Conservation (phyloP, 1,140 invertebrate species). For the Drosophila orosa region DNA sequence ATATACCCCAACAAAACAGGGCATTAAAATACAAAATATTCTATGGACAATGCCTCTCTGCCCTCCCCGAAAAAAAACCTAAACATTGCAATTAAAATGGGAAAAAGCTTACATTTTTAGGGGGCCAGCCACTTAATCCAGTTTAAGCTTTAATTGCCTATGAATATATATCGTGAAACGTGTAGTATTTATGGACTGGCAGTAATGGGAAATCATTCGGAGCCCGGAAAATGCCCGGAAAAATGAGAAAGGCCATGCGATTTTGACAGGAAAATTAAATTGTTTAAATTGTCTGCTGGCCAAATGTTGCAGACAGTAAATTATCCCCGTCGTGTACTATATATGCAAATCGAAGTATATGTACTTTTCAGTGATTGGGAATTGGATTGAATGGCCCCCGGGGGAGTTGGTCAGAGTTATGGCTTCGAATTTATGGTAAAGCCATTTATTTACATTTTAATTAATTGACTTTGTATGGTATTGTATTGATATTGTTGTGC, state of each 20-base stretch:
- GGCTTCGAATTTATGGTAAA: background rate
- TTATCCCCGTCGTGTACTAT: constrained; percentile 2
- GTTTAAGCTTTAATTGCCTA: background rate
- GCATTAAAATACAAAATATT: constrained; percentile 1
- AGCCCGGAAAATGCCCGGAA: background rate
- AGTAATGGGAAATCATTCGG: constrained; percentile 4
- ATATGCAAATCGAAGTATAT: constrained; percentile 12
- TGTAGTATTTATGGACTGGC: background rate
- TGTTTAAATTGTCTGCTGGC: constrained; percentile 11
- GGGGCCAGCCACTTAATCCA: background rate
- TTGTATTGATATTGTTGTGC: background rate
- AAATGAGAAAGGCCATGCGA: background rate
- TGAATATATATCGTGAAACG: background rate
- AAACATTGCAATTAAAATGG: constrained; percentile 20
- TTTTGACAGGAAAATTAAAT: constrained; percentile 11
- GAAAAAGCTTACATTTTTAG: background rate
- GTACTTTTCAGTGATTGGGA: constrained; percentile 5
- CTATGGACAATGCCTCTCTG: background rate
- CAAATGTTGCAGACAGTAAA: constrained; percentile 21
- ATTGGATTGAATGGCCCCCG: constrained; percentile 12
- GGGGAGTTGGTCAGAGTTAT: constrained; percentile 3
- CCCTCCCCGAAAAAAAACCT: background rate
- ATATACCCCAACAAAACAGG: background rate
- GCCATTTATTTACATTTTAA: constrained; percentile 3
- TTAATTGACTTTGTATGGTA: constrained; percentile 2